Base-by-base conservation (phyloP, 2,888 invertebrate species). In the Hirtodrosophila trivittata region DNA sequence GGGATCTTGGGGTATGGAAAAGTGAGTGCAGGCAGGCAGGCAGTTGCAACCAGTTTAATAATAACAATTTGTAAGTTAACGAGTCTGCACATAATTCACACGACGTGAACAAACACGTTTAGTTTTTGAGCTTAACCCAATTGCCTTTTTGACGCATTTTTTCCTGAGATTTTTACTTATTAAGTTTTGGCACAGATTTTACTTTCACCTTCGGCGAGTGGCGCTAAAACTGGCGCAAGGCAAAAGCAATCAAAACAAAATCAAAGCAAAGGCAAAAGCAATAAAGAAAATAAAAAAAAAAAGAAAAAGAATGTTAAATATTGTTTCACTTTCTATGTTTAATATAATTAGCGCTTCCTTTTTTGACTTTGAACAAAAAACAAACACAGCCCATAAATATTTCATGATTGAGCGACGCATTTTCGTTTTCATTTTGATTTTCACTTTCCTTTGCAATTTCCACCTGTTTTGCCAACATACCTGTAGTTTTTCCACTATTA, bases 321-420 rank as follows among this genome's bases (percentile, higher is more conserved):
- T 66, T 66, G 67, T 66, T 78, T 82, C 67, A 75, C 85, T 81
- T 81, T 81, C 80, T 66, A 66, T 55, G 43, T 76, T 66, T 49
- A 63, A 66, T 74, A 69, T 50, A 83, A 83, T 82, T 83, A 72
- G 62, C 86, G 77, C 83, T 85, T 85, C 85, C 78, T 85, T 77
- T 77, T 45, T 14, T 42, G 42, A 30, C 41, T n/a, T n/a, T n/a
- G n/a, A 51, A 26, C 62, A 54, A 62, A 52, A 64, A 52, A 46
- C 64, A 35, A 54, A 62, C 42, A 49, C 12, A 30, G 51, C 56
- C 63, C 60, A 63, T 56, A 66, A 59, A 75, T 60, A 59, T 49
- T 56, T 12, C 21, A n/a, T 46, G 66, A 47, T 60, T 47, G 43
- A n/a, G n/a, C n/a, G n/a, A 45, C 52, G 50, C 54, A 55, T 81